Base-by-base conservation (phyloP, 2,888 invertebrate species). In the Eudasyphora cyanicolor region DNA sequence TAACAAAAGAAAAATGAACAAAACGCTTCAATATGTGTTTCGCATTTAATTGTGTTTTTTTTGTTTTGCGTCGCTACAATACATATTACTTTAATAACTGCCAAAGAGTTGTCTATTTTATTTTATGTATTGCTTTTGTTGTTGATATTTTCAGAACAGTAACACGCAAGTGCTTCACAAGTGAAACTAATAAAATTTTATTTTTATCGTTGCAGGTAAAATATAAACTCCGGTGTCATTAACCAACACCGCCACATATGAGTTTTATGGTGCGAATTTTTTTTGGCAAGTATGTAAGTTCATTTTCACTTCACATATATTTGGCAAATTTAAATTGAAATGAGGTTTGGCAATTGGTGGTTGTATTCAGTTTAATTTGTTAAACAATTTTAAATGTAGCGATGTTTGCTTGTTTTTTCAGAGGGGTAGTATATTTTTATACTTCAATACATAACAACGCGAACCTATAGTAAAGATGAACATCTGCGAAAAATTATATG, bases 171-270 rank as follows among this genome's bases (percentile, higher is more conserved):
- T 27, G 24, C 38, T 45, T 27, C n/a, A 71, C 27, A 35, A 32
- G 19, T 35, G 10, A 57, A 73, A 57, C 64, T 73, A 82, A 78
- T 78, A 70, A 78, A 78, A 70, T 82, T 70, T 75, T 78, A 70
- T 74, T 81, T 57, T 57, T 82, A 75, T 82, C 62, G 42, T 82
- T 82, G 70, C 75, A 82, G 82, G 82, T 82, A 82, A 78, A 79
- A 74, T 19, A 67, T 4, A 21, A 17, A 17, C 21, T 51, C 27
- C 19, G 5, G 2, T 57, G 10, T 3, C 27, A 57, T 57, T 57
- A 57, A 57, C 1, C 14, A 62, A 32, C 32, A 62, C 27, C 32
- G n/a, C 24, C 27, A 57, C 27, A 27, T 49, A n/a, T n/a, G n/a
- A 14, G n/a, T 45, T n/a, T n/a, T n/a, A 10, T 7, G 35, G 10